Evolutionary conservation across 2,113 vertebrate species (phyloP).

Genomic region (Sapajus apella): DNA sequence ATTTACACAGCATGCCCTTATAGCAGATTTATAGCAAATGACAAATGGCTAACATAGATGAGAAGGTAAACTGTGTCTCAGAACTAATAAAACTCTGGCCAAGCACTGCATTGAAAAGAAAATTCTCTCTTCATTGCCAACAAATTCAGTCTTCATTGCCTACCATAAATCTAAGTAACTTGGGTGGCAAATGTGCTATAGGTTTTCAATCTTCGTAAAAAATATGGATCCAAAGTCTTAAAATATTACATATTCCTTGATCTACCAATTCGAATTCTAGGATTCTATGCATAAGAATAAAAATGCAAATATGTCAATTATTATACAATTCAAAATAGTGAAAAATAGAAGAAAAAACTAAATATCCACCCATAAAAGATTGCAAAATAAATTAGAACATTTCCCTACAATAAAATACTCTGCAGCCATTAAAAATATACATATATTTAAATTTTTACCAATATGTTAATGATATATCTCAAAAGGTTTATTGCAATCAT

Average conservation of each 20-base stretch:
- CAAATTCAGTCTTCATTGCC: slow-evolving; percentile 51
- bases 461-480: neutral
- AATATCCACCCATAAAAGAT: neutral
- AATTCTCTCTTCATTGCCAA: slow-evolving; percentile 55
- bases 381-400: neutral
- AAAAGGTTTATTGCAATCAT: neutral
- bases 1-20: slow-evolving; percentile 39
- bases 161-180: slow-evolving; percentile 60
- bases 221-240: slow-evolving; percentile 43
- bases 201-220: slow-evolving; percentile 56
- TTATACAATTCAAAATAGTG: neutral
- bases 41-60: slow-evolving; percentile 55
- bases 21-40: slow-evolving; percentile 53
- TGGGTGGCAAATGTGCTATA: slow-evolving; percentile 45
- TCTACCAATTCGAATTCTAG: slow-evolving; percentile 27
- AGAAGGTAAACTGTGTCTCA: slow-evolving; percentile 57
- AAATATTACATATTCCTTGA: neutral
- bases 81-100: slow-evolving; percentile 59
- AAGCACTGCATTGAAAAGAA: slow-evolving; percentile 47
- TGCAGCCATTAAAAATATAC: neutral
- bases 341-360: neutral
- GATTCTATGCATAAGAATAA: slow-evolving; percentile 24
- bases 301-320: slow-evolving; percentile 30
- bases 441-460: neutral
- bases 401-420: neutral